Percentiles rank a stretch among this genome's conserved stretches.
These are phyloP conservation scores for Hemiscyllium ocellatum DNA, from an alignment of 2,113 vertebrate genomes.

Conservation along the genomic window DNA sequence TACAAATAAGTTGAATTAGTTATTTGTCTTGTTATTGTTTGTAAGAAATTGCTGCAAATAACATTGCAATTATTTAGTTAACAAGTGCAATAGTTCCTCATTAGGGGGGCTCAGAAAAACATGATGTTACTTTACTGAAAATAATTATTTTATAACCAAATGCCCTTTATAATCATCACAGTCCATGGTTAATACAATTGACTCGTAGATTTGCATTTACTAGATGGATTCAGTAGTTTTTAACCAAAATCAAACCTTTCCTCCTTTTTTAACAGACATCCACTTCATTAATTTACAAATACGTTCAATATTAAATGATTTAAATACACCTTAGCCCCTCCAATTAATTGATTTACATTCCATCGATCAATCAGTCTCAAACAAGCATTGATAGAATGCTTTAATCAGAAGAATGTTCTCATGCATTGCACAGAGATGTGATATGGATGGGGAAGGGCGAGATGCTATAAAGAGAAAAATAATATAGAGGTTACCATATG, in stretches of 20 bases:
- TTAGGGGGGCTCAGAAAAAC: neutral
- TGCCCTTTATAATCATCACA: neutral
- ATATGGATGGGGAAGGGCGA: neutral
- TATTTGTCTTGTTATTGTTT: no score
- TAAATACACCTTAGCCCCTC: neutral
- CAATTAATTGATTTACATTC: neutral
- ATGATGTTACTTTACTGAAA: neutral
- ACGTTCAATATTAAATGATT: neutral
- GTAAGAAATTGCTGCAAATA: no score
- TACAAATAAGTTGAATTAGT: no score
- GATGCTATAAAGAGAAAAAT: neutral
- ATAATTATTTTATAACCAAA: neutral
- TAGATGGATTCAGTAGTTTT: neutral
- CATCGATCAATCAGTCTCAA: neutral
- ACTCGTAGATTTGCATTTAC: neutral
- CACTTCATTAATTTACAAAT: neutral
- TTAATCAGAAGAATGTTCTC: neutral
- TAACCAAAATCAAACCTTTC: neutral
- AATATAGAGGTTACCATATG: neutral
- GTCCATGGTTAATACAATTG: neutral
- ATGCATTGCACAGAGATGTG: neutral
- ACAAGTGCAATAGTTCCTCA: no score
- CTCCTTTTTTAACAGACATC: neutral
- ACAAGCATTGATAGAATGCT: neutral
- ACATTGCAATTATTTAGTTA: no score